Percentiles rank a stretch among this genome's conserved stretches.
Evolutionary conservation across 2,888 invertebrate genomes (phyloP).

Genomic region (Cremastinae sp.): DNA sequence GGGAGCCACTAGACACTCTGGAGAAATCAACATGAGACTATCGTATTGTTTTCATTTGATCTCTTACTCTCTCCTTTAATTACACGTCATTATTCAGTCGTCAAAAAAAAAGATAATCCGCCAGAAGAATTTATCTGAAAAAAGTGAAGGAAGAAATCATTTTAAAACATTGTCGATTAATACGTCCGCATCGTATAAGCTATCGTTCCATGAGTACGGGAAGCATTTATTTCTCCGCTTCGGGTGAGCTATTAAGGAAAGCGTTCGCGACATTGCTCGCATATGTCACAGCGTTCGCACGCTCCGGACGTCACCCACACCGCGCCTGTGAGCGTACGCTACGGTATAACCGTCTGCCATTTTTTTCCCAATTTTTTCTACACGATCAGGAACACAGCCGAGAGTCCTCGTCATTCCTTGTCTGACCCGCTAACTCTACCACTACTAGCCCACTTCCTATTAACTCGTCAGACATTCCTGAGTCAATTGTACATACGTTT

Average conservation of each 20-base stretch:
- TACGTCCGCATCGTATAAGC: conserved; percentile 3
- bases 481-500: background rate
- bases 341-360: background rate
- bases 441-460: conserved; percentile 46
- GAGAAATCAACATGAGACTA: conserved; percentile 34
- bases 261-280: conserved; percentile 75
- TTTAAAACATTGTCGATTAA: conserved; percentile 5
- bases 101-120: background rate
- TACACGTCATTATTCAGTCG: background rate
- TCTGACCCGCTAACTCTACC: conserved; percentile 53
- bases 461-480: conserved; percentile 43
- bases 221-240: conserved; percentile 11
- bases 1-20: background rate
- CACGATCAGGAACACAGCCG: conserved; percentile 19
- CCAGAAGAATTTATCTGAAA: background rate
- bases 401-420: conserved; percentile 45
- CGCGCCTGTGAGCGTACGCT: conserved; percentile 69
- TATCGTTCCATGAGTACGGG: background rate
- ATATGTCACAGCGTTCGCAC: conserved; percentile 80
- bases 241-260: conserved; percentile 76
- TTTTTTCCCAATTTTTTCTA: conserved; percentile 30
- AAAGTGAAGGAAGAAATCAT: background rate
- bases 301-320: conserved; percentile 75
- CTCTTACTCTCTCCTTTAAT: conserved; percentile 6
- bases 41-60: conserved; percentile 42